A percentile compares a stretch with the other conserved stretches of the same genome.
These are phyloP conservation scores for Vanessa cardui DNA, from an alignment of 2,888 invertebrate species.

Conservation along the genomic window DNA sequence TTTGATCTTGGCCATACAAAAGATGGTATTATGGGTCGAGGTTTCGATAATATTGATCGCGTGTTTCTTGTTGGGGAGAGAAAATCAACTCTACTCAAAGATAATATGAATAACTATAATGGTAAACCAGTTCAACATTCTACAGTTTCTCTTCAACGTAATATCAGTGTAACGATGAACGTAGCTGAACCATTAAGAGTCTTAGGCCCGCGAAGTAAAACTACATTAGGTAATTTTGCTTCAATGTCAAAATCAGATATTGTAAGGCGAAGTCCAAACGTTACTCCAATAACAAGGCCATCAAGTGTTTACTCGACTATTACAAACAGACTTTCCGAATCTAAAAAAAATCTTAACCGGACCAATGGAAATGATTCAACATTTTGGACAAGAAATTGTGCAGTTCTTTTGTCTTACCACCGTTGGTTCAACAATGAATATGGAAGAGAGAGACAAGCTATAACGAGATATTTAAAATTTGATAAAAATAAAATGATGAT, in stretches of 20 bases:
- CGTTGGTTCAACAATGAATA: constrained; percentile 83
- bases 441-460: constrained; percentile 80
- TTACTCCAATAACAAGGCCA: constrained; percentile 79
- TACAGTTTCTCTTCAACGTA: constrained; percentile 82
- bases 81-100: constrained; percentile 68
- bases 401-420: constrained; percentile 85
- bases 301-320: constrained; percentile 78
- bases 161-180: constrained; percentile 85
- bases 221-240: constrained; percentile 78
- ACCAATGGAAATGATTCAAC: constrained; percentile 80
- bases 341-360: constrained; percentile 70
- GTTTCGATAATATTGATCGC: constrained; percentile 91
- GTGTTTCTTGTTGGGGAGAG: constrained; percentile 87
- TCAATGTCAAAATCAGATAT: constrained; percentile 75
- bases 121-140: constrained; percentile 85
- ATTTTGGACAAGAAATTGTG: constrained; percentile 85
- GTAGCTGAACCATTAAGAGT: constrained; percentile 80
- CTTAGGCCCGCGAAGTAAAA: constrained; percentile 80
- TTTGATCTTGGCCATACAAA: constrained; percentile 96
- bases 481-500: constrained; percentile 84
- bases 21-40: constrained; percentile 96
- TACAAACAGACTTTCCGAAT: constrained; percentile 72
- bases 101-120: constrained; percentile 82
- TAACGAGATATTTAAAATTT: constrained; percentile 78
- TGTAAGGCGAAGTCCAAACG: constrained; percentile 74